Conservation (phyloP, 2,888 invertebrate species). For the Pachydiplax longipennis region DNA sequence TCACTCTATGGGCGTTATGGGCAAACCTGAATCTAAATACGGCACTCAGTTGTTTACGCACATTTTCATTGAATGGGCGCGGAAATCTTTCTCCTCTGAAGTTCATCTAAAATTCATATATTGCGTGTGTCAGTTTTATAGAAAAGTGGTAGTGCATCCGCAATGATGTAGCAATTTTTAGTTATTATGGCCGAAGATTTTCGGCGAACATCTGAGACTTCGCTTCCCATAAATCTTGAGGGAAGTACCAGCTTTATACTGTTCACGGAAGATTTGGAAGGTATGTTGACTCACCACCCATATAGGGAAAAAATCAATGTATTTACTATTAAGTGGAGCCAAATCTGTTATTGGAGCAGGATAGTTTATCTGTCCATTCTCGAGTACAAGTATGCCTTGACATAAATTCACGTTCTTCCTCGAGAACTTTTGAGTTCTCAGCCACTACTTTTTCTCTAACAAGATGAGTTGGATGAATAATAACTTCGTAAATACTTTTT, state of each 20-base stretch:
- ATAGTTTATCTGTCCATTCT: no score
- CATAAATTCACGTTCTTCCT: no score
- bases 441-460: no score
- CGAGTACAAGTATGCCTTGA: no score
- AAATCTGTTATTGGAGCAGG: no score
- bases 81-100: background rate
- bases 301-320: no score
- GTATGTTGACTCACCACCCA: background rate
- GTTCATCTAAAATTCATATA: background rate
- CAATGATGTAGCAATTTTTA: background rate
- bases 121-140: background rate
- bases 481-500: no score
- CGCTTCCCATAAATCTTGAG: background rate
- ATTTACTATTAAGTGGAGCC: no score
- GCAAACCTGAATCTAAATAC: slow-evolving; percentile 21
- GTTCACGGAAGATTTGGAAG: background rate
- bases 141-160: background rate
- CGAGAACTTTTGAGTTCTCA: no score
- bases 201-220: background rate
- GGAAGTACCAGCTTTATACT: slow-evolving; percentile 1
- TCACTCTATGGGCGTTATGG: no score
- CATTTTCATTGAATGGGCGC: background rate
- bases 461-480: no score
- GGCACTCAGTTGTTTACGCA: background rate
- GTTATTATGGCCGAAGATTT: slow-evolving; percentile 1